These are phyloP conservation scores for Calcarius ornatus DNA, from an alignment of 2,113 vertebrate species.

Conservation along the genomic window DNA sequence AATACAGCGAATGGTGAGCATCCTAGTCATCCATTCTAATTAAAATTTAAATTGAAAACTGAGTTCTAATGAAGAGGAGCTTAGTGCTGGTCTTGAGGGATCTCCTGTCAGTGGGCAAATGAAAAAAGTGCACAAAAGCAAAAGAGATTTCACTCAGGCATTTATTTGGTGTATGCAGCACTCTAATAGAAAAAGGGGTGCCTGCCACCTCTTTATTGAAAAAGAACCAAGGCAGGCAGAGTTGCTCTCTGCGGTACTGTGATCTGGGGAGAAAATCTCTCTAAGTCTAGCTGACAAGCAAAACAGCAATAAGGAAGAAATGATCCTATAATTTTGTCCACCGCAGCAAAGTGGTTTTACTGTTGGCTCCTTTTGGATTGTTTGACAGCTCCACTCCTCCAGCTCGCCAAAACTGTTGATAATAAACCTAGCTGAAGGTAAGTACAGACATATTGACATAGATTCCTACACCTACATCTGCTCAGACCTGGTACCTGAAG, in stretches of 20 bases:
- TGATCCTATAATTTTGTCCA: background rate
- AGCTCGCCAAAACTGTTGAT: conserved; percentile 13
- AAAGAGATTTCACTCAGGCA: conserved; percentile 44
- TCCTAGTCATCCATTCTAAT: conserved; percentile 77
- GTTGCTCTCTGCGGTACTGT: background rate
- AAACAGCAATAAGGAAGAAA: background rate
- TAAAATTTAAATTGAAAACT: conserved; percentile 81
- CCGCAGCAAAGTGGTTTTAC: background rate
- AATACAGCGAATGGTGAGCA: conserved; percentile 54
- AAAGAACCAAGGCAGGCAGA: background rate
- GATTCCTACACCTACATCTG: background rate
- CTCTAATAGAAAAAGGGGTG: background rate
- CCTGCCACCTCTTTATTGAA: background rate
- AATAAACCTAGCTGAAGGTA: background rate
- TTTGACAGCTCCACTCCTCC: conserved; percentile 44
- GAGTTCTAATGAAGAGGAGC: conserved; percentile 78
- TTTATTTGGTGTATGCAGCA: conserved; percentile 13
- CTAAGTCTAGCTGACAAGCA: background rate
- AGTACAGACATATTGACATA: background rate
- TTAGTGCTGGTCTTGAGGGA: conserved; percentile 74
- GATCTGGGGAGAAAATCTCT: conserved; percentile 2
- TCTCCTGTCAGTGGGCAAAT: conserved; percentile 56
- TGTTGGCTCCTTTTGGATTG: conserved; percentile 6
- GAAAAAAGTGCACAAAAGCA: conserved; percentile 49
- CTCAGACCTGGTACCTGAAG: background rate